Evolutionary conservation across 2,113 vertebrate genomes (phyloP).

Genomic region (Morone saxatilis): DNA sequence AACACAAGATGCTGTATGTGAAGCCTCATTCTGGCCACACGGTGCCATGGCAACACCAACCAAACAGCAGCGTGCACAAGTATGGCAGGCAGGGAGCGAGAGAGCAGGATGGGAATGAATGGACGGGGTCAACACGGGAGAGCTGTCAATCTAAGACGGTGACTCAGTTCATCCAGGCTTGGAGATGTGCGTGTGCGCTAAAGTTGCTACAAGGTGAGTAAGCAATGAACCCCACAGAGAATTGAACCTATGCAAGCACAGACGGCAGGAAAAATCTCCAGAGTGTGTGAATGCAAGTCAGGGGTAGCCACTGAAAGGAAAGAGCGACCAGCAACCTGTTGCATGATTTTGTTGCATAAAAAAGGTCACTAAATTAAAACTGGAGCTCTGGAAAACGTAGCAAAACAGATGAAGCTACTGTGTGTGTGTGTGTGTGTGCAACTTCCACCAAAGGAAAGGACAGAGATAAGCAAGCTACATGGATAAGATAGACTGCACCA

Average conservation of each 20-base stretch:
- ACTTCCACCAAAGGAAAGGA: constrained; percentile 42
- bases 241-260: constrained; percentile 26
- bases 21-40: constrained; percentile 86
- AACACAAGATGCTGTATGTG: constrained; percentile 94
- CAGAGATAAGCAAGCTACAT: constrained; percentile 34
- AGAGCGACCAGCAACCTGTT: constrained; percentile 20
- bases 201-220: constrained; percentile 39
- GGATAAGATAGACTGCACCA: constrained; percentile 34
- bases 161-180: constrained; percentile 51
- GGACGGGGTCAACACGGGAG: constrained; percentile 34
- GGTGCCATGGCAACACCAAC: constrained; percentile 84
- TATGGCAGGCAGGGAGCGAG: constrained; percentile 62
- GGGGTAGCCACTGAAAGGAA: background rate
- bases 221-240: constrained; percentile 1
- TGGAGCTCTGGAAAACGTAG: background rate
- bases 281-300: background rate
- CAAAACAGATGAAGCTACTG: background rate
- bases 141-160: constrained; percentile 58
- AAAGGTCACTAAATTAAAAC: background rate
- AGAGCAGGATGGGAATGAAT: constrained; percentile 45
- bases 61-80: constrained; percentile 79
- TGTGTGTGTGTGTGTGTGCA: background rate
- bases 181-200: constrained; percentile 12
- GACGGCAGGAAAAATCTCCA: background rate
- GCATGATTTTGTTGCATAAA: constrained; percentile 1